Conservation (phyloP, 2,888 invertebrate species). For the Euplagia quadripunctaria region DNA sequence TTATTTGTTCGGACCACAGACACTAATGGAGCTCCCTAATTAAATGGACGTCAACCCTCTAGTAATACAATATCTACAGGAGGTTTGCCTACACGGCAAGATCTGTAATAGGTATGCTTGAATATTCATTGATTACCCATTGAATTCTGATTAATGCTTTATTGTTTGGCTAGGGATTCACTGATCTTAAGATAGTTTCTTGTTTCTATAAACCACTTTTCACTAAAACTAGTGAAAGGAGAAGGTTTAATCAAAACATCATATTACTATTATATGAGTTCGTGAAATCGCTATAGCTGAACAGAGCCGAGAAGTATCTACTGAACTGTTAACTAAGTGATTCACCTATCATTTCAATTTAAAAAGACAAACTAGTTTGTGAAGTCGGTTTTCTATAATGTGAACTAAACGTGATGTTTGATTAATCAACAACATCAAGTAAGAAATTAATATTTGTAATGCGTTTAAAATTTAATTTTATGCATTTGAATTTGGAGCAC, state of each 20-base stretch:
- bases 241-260: background rate
- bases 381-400: background rate
- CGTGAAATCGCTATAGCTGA: slow-evolving; percentile 16
- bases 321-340: background rate
- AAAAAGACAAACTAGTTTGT: background rate
- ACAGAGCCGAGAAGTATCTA: no score
- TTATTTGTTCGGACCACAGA: slow-evolving; percentile 65
- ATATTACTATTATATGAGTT: slow-evolving; percentile 21
- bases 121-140: slow-evolving; percentile 61
- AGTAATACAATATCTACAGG: slow-evolving; percentile 40
- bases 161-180: slow-evolving; percentile 39
- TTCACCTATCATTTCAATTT: background rate
- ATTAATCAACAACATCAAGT: slow-evolving; percentile 32
- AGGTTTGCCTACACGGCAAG: slow-evolving; percentile 31
- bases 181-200: slow-evolving; percentile 35
- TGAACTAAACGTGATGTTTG: background rate
- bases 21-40: slow-evolving; percentile 76
- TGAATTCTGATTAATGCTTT: slow-evolving; percentile 59
- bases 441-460: background rate
- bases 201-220: background rate
- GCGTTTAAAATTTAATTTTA: background rate
- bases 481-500: background rate
- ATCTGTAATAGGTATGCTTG: slow-evolving; percentile 37
- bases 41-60: slow-evolving; percentile 68
- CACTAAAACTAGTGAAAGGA: background rate